phyloP scores from a whole-genome alignment of 2,888 invertebrate genomes.

The Drosophila atripex region DNA sequence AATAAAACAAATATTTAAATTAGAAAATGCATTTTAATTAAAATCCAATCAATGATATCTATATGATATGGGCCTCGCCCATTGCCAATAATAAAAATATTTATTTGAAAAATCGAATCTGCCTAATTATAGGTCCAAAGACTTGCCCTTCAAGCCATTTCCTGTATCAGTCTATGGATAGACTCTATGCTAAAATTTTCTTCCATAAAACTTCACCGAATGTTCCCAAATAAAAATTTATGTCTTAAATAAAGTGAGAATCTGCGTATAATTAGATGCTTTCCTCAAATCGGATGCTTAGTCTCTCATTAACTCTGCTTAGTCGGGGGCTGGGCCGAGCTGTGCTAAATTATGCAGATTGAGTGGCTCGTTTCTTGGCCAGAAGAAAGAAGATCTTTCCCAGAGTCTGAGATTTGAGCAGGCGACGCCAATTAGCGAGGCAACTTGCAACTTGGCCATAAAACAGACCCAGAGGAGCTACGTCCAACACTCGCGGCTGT shows the following conservation, averaged over 20 bases:
- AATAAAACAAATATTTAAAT: background rate
- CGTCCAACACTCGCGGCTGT: constrained; percentile 27
- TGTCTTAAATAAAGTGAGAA: constrained; percentile 5
- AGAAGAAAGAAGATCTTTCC: constrained; percentile 51
- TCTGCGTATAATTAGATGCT: constrained; percentile 20
- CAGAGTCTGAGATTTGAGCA: constrained; percentile 37
- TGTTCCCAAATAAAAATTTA: constrained; percentile 16
- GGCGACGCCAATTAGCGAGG: constrained; percentile 69
- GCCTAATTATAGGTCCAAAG: constrained; percentile 8
- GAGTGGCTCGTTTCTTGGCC: constrained; percentile 2
- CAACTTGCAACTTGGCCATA: constrained; percentile 52
- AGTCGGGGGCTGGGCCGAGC: constrained; percentile 19
- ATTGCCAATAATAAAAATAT: background rate
- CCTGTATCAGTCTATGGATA: background rate
- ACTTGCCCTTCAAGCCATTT: constrained; percentile 4
- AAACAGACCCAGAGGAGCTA: constrained; percentile 36
- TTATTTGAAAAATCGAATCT: constrained; percentile 10
- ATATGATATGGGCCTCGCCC: constrained; percentile 11
- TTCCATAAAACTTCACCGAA: constrained; percentile 14
- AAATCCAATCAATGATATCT: constrained; percentile 6
- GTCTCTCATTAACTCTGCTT: constrained; percentile 32
- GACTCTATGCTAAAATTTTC: background rate
- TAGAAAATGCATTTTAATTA: background rate
- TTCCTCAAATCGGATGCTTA: constrained; percentile 25
- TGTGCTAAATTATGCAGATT: constrained; percentile 59